Evolutionary conservation across 1,140 invertebrate species (phyloP).

Genomic region (Ceratina japonica): DNA sequence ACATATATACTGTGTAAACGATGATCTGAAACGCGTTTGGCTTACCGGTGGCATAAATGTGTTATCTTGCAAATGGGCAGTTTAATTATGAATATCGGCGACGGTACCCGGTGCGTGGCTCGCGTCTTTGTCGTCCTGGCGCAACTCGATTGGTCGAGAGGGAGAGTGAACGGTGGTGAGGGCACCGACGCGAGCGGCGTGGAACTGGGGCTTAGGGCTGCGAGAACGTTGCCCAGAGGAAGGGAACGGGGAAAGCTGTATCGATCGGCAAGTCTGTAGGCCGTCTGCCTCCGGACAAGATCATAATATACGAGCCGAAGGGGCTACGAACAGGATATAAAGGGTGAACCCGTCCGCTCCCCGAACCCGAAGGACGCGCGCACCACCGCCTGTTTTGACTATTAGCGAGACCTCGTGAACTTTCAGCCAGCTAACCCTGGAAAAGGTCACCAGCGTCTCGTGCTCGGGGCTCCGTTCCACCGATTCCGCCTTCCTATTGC

Average conservation of each 20-base stretch:
- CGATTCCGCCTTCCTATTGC: too few relatives aligned
- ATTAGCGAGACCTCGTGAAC: constrained; percentile 2
- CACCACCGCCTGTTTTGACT: constrained; percentile 12
- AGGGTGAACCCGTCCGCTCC: constrained; percentile 37
- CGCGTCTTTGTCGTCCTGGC: constrained; percentile 26
- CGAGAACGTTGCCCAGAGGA: not conserved
- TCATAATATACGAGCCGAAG: constrained; percentile 32
- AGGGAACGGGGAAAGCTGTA: constrained; percentile 55
- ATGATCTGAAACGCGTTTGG: too few relatives aligned
- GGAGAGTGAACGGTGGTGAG: not conserved
- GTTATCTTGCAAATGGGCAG: too few relatives aligned
- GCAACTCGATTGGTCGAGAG: constrained; percentile 31
- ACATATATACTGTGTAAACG: too few relatives aligned
- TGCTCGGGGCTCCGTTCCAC: too few relatives aligned
- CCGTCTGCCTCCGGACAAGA: constrained; percentile 54
- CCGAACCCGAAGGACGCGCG: constrained; percentile 45
- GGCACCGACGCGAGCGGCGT: not conserved
- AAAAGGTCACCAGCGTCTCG: too few relatives aligned
- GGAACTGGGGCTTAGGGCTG: not conserved
- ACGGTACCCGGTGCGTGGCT: not conserved
- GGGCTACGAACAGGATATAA: constrained; percentile 6
- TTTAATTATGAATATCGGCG: not conserved
- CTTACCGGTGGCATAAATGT: too few relatives aligned
- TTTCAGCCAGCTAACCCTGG: too few relatives aligned
- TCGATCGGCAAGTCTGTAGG: constrained; percentile 65